Percentiles rank a stretch among this genome's conserved stretches.
Conservation (phyloP, 2,797 vertebrate genomes). For the Falco biarmicus region DNA sequence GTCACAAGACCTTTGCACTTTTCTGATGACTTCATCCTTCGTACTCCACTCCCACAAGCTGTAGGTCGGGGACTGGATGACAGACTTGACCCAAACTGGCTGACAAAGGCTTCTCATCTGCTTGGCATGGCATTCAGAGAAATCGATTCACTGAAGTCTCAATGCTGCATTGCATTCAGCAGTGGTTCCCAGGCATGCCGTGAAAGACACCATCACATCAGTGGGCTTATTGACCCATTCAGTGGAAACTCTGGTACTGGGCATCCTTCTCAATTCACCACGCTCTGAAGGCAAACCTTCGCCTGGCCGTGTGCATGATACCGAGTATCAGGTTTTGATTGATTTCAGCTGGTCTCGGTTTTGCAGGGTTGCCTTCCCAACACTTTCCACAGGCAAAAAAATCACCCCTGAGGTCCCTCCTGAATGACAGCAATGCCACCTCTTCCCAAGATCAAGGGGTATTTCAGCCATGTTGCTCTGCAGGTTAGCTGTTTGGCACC, state of each 20-base stretch:
- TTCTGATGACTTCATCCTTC: conserved; percentile 50
- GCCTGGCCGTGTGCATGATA: background rate
- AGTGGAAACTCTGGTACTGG: background rate
- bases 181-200: background rate
- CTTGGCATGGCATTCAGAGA: conserved; percentile 22
- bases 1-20: conserved; percentile 19
- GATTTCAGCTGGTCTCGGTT: background rate
- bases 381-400: background rate
- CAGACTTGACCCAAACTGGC: conserved; percentile 16
- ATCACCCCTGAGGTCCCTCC: background rate
- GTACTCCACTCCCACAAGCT: background rate
- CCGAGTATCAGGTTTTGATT: background rate
- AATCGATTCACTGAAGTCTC: conserved; percentile 3
- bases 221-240: background rate
- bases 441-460: background rate
- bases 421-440: background rate
- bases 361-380: background rate
- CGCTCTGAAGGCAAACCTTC: background rate
- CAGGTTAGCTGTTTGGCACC: background rate
- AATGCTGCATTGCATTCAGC: conserved; percentile 3
- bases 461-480: background rate
- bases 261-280: background rate
- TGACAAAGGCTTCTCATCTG: conserved; percentile 53
- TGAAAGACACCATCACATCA: background rate
- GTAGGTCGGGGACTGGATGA: background rate